Evolutionary conservation across 2,113 vertebrate species (phyloP), one percentile per base, ranked within the genome.

Genomic region (Limanda limanda): DNA sequence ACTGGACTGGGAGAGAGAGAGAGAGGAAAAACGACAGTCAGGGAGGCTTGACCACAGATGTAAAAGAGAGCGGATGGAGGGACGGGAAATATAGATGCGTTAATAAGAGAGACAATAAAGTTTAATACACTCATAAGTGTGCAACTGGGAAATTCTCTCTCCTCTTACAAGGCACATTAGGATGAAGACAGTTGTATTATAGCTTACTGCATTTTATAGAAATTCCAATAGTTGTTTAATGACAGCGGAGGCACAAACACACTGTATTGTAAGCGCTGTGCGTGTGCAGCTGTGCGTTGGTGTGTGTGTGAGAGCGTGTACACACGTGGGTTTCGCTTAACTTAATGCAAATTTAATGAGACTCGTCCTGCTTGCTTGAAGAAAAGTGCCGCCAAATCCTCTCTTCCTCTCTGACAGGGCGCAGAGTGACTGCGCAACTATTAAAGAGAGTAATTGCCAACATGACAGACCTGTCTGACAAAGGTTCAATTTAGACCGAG

Each of bases 321-420:
- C 31, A 25, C 8, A 25, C 48, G 31, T 64, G 70, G 70, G 68
- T 60, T 52, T 74, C 67, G 76, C 85, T 76, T 74, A 58, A 76
- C 79, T 84, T 90, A 91, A 92, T 91, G 86, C 78, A 93, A 91
- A 92, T 94, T 93, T 94, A 93, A 94, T 95, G 92, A 94, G 91
- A 86, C 76, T 79, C 10, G 84, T 67, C 87, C 89, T 83, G 71
- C 84, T 89, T 58, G 91, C 93, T 92, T 84, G 68, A 81, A 89
- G 90, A 93, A 85, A 92, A 94, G 83, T 87, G 52, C 89, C 76
- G 76, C 27, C 73, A 92, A 91, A 93, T 90, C 91, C 92, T 90
- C 91, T 93, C 82, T 81, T 93, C 91, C 89, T 79, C 82, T 74
- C 92, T 90, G 85, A 90, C 86, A 54, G 87, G 88, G 84, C 37